A percentile compares a stretch with the other conserved stretches of the same genome.
Evolutionary conservation across 2,797 vertebrate genomes (phyloP).

Genomic region (Acanthis flammea): DNA sequence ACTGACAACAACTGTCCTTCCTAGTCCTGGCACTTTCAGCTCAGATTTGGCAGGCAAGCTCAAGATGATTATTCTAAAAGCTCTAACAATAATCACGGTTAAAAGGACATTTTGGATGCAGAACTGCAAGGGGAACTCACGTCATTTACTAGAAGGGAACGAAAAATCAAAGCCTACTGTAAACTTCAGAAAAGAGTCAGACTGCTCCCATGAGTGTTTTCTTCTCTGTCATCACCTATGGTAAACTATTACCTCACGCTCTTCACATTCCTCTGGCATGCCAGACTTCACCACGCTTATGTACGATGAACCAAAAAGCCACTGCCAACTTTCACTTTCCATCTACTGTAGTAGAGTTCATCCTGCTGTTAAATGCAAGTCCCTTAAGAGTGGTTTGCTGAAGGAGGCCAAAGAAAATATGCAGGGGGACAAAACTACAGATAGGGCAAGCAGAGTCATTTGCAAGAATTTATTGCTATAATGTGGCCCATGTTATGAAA

Average conservation of each 20-base stretch:
- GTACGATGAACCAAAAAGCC: neutral
- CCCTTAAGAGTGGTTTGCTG: neutral
- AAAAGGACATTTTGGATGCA: neutral
- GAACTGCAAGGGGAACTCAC: neutral
- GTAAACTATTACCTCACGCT: neutral
- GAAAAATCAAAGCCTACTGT: neutral
- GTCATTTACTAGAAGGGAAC: neutral
- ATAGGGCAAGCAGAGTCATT: neutral
- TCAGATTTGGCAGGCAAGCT: neutral
- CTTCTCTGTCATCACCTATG: neutral
- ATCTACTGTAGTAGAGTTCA: neutral
- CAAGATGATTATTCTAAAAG: neutral
- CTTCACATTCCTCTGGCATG: neutral
- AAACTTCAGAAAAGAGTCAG: neutral
- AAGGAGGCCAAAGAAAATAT: neutral
- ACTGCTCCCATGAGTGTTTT: neutral
- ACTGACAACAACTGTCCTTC: neutral
- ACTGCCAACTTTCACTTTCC: slow-evolving; percentile 18
- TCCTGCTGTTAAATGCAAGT: neutral
- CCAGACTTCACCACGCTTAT: neutral
- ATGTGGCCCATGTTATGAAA: neutral
- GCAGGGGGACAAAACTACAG: neutral
- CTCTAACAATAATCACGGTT: neutral
- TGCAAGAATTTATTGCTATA: neutral
- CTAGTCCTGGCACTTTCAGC: neutral